These are phyloP conservation scores for Anguilla obscura DNA, from an alignment of 2,797 vertebrate species.

Conservation along the genomic window DNA sequence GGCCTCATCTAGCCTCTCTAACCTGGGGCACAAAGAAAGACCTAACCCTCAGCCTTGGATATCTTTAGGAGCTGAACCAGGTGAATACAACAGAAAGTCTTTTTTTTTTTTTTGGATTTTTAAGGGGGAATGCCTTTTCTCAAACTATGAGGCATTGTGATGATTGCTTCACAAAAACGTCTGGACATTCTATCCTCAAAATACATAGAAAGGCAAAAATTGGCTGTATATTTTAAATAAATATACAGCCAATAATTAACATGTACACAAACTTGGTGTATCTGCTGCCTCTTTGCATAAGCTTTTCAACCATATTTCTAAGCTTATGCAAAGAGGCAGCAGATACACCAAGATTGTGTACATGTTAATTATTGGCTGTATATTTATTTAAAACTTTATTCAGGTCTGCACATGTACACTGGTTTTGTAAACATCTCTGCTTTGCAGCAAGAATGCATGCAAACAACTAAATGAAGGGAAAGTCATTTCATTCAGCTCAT, in stretches of 20 bases:
- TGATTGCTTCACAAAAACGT: neutral
- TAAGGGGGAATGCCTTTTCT: neutral
- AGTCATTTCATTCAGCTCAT: neutral
- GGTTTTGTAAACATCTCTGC: neutral
- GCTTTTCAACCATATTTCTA: too few relatives aligned
- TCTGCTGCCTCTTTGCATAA: too few relatives aligned
- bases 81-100: slow-evolving; percentile 1
- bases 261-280: too few relatives aligned
- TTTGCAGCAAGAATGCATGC: neutral
- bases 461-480: neutral
- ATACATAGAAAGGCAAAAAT: neutral
- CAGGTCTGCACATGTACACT: neutral
- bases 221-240: too few relatives aligned
- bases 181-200: neutral
- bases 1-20: neutral
- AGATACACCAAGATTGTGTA: neutral
- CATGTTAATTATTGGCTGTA: neutral
- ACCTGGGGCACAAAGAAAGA: slow-evolving; percentile 24
- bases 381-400: neutral
- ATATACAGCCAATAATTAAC: too few relatives aligned
- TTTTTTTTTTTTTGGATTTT: neutral
- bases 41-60: slow-evolving; percentile 17
- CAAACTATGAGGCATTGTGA: neutral
- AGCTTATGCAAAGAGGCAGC: neutral
- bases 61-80: slow-evolving; percentile 1